A percentile compares a stretch with the other conserved stretches of the same genome.
Conservation (phyloP, 1,140 invertebrate species). For the Rhagoletis pomonella region DNA sequence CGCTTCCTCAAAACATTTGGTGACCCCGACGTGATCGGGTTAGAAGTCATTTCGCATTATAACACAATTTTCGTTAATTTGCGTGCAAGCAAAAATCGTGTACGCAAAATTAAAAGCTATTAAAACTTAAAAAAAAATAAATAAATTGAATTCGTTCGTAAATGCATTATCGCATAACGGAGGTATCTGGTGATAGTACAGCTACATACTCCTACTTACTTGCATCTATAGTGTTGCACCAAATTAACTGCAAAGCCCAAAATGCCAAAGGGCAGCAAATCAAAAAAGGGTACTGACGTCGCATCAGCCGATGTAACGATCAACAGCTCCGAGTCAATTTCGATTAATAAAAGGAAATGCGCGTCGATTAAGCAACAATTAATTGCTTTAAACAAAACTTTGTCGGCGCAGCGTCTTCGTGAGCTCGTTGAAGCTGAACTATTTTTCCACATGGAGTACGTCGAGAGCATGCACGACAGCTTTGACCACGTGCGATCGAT, state of each 20-base stretch:
- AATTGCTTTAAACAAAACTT: not conserved
- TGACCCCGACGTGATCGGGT: slow-evolving; percentile 18
- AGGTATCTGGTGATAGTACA: not conserved
- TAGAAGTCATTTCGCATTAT: not conserved
- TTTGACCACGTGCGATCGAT: not conserved
- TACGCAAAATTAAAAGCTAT: not conserved
- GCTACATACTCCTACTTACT: not conserved
- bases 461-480: not conserved
- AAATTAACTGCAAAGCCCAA: not conserved
- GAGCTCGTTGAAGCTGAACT: slow-evolving; percentile 3
- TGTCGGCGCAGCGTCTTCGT: not conserved
- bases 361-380: not conserved
- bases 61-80: not conserved
- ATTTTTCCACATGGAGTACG: not conserved
- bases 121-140: not conserved
- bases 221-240: not conserved
- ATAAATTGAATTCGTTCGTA: not conserved
- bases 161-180: not conserved
- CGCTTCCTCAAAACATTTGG: not conserved
- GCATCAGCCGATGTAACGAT: not conserved
- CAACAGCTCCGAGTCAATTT: not conserved
- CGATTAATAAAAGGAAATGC: slow-evolving; percentile 7
- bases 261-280: not conserved
- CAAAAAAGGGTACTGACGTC: not conserved
- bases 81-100: not conserved